Evolutionary conservation across 1,140 invertebrate species (phyloP), one percentile per base, ranked within the genome.

Genomic region (Drosophila parvula): DNA sequence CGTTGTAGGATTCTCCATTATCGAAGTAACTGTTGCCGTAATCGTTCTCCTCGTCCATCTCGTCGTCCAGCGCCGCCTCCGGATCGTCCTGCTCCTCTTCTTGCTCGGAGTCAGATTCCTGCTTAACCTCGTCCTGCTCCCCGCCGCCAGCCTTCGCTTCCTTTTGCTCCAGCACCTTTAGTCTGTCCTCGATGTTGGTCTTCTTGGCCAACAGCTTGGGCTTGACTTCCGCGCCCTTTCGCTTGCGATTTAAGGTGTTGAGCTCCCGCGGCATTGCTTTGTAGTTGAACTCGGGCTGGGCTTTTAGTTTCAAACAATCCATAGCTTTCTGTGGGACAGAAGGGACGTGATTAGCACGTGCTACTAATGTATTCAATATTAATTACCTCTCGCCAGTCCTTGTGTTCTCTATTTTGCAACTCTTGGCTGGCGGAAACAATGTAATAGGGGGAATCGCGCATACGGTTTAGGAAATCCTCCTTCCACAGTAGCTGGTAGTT

Each of bases 21-120:
- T 98, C 96, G 92, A 97, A 97, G 86, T 97, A 97, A 89, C 95
- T 96, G 80, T 96, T 95, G 4, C 94, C 94, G 92, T 97, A 97
- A 92, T 96, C 95, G n/a, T 95, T 96, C 22, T 95, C 95, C 73
- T 95, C 94, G 77, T 95, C 95, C 94, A 95, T 95, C 84, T 95
- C 95, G 71, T 95, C 94, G 69, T 95, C 95, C 27, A 92, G 50
- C 27, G 94, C 93, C 1, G 94, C 93, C 16, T 93, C 93, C 44
- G 93, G 92, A 30, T 93, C 93, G 59, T 93, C 93, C 14, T 93
- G 91, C 6, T 94, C 93, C 9, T 94, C 93, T 0, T 93, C 93
- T 5, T 78, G 76, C 9, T 89, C 84, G 2, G 85, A 90, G 4
- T 93, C 93, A 6, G 93, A 92, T 3, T 91, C 91, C 14, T 93